These are phyloP conservation scores for Ispidina lecontei DNA, from an alignment of 2,797 vertebrate species.

Conservation along the genomic window DNA sequence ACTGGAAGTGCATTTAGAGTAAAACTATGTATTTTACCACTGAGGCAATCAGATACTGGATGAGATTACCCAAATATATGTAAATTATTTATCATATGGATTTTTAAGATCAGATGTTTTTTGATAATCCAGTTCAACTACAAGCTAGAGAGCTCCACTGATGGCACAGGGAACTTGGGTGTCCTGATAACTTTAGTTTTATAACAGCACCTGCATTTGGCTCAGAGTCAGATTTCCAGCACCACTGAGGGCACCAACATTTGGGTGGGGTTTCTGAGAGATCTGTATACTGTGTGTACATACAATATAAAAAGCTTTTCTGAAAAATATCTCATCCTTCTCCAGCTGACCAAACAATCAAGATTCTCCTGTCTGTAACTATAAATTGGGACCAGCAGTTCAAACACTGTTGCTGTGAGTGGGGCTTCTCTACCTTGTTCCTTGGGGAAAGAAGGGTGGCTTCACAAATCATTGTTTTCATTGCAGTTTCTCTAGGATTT, in stretches of 20 bases:
- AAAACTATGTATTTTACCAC: not conserved
- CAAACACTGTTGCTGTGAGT: not conserved
- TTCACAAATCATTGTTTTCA: not conserved
- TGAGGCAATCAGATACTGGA: not conserved
- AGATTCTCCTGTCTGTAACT: not conserved
- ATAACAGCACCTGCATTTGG: slow-evolving; percentile 11
- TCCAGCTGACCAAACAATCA: not conserved
- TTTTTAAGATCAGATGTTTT: not conserved
- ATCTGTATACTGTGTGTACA: not conserved
- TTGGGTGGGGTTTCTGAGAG: not conserved
- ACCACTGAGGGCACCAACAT: not conserved
- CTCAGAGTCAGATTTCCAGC: slow-evolving; percentile 23
- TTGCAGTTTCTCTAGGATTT: not conserved
- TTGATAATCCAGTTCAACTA: not conserved
- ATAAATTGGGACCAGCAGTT: not conserved
- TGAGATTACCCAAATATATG: not conserved
- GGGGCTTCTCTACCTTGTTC: not conserved
- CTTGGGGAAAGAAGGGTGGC: not conserved
- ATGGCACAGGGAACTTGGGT: not conserved
- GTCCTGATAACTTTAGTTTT: not conserved
- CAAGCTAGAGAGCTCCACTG: not conserved
- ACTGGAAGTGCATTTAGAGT: not conserved
- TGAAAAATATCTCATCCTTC: not conserved
- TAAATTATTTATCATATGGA: not conserved
- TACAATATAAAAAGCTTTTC: not conserved